phyloP scores from a whole-genome alignment of 53 echinoderm and acorn worm species.

The Actinopyga echinites region DNA sequence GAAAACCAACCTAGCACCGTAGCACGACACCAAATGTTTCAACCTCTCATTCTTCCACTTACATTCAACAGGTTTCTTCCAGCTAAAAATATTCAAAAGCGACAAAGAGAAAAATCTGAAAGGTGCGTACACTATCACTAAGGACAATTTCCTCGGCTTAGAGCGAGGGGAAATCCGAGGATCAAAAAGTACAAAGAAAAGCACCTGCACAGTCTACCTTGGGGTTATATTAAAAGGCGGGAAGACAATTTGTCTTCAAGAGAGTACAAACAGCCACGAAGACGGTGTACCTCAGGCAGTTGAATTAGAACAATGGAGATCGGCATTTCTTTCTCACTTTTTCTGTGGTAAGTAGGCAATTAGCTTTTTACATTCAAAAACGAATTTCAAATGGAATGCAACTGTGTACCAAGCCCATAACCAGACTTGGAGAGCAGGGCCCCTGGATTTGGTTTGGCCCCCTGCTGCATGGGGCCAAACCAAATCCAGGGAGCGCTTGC shows the following conservation, averaged over 20 bases:
- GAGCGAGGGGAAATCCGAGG: constrained; percentile 75
- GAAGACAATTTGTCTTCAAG: constrained; percentile 64
- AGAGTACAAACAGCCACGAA: constrained; percentile 29
- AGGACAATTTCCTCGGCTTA: constrained; percentile 80
- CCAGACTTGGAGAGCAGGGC: too few species aligned
- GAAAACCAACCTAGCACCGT: too few species aligned
- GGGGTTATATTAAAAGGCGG: constrained; percentile 58
- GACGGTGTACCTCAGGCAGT: not conserved
- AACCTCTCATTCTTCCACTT: not conserved
- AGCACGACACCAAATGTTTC: too few species aligned
- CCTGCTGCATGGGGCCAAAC: too few species aligned
- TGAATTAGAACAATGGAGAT: constrained; percentile 9
- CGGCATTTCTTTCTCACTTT: not conserved
- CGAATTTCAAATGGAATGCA: too few species aligned
- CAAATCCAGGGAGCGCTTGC: too few species aligned
- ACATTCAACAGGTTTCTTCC: constrained; percentile 52
- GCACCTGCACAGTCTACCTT: constrained; percentile 52
- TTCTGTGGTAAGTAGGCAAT: constrained; percentile 23
- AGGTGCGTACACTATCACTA: constrained; percentile 63
- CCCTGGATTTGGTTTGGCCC: too few species aligned
- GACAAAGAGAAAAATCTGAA: constrained; percentile 66
- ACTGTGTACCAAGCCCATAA: too few species aligned
- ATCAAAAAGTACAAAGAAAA: constrained; percentile 43
- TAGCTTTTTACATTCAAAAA: too few species aligned
- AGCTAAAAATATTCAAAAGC: constrained; percentile 71